Evolutionary conservation across 2,113 vertebrate genomes (phyloP), one percentile per base, ranked within the genome.

Genomic region (Suncus etruscus): DNA sequence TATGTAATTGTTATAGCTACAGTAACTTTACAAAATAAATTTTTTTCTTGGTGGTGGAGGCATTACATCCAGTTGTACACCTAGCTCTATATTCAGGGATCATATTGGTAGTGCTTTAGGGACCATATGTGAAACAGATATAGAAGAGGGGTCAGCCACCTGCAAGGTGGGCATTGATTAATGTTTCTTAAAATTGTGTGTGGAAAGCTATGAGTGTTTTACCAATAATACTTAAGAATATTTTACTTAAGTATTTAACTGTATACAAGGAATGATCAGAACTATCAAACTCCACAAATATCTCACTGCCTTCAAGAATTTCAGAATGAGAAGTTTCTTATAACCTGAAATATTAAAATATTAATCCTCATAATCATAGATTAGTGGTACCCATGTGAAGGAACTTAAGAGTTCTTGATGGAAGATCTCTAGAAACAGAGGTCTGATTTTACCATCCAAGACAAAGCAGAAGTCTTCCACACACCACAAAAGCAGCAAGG

Each of bases 1-100:
- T 45, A 85, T 51, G 82, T 94, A 29, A 78, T 76, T 85, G 94
- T 90, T 51, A 90, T 1, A 94, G 72, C 78, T 74, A 82, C 4
- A 50, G 54, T 15, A 7, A 24, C 86, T 77, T 92, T 78, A 80
- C 73, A 87, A 93, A 91, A 84, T 81, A 32, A 89, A 93, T 61
- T 5, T 18, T 14, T 58, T 20, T 61, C 6, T 25, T 29, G 63
- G 22, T 18, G 25, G 63, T 65, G 22, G 63, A 6, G 54, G 6
- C n/a, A 31, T 74, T 12, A 14, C 15, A 61, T 20, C 18, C 58
- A 61, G 58, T 16, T 61, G 18, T 61, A 20, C 18, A 22, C 58
- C 58, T 22, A 16, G 16, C 16, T 61, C 58, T 61, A 20, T 61
- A 5, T 20, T 61, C 58, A 61, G 16, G 54, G 9, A 54, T 54